Evolutionary conservation across 2,797 vertebrate genomes (phyloP).

Genomic region (Squalus acanthias): DNA sequence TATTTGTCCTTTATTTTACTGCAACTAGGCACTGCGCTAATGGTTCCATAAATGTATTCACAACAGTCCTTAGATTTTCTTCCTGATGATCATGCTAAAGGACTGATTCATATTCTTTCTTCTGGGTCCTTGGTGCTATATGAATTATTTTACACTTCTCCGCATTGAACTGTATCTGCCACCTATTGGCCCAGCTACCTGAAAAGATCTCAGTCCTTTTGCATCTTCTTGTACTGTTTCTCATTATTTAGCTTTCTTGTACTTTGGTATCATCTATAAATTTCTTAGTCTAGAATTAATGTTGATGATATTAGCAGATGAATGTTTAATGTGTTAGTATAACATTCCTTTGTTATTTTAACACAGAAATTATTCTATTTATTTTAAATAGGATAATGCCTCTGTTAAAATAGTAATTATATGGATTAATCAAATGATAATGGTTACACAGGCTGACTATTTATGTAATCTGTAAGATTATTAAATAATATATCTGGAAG

Average conservation of each 20-base stretch:
- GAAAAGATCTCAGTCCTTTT: neutral
- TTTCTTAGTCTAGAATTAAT: neutral
- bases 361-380: neutral
- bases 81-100: neutral
- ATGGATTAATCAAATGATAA: neutral
- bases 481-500: neutral
- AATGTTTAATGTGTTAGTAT: neutral
- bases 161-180: neutral
- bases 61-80: neutral
- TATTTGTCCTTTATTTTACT: neutral
- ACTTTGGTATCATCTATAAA: neutral
- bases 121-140: neutral
- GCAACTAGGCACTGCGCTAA: neutral
- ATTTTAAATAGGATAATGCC: neutral
- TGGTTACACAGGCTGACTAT: neutral
- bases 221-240: neutral
- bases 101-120: neutral
- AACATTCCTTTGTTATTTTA: neutral
- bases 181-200: neutral
- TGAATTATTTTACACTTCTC: neutral
- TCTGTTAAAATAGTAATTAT: neutral
- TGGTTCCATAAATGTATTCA: neutral
- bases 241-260: neutral
- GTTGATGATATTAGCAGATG: neutral
- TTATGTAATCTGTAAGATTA: constrained; percentile 7